Evolutionary conservation across 2,113 vertebrate species (phyloP), one percentile per base, ranked within the genome.

Genomic region (Dryoscopus gambensis): DNA sequence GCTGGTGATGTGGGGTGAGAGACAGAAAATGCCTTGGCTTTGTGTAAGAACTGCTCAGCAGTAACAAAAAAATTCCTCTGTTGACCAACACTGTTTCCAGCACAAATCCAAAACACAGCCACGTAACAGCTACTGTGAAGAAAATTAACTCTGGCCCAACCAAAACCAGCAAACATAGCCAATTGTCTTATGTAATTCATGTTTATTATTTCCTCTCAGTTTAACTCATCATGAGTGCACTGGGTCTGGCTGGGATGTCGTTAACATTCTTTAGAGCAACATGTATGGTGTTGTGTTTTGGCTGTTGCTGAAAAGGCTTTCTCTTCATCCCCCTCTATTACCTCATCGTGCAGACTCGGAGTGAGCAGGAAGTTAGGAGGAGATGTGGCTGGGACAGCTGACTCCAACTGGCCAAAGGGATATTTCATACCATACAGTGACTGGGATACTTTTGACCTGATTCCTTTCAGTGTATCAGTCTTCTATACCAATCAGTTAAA

Each of bases 321-420:
- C 30, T 74, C 6, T 84, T 93, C 49, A 62, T 19, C 10, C 8
- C 10, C 13, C 10, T 70, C 14, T 46, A 5, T 14, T 13, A 40
- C 2, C 4, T 46, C n/a, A 67, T 6, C 11, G 16, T 53, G 10
- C 15, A 47, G 14, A 5, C 2, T 30, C 1, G 4, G 5, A 12
- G 5, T n/a, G 27, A 68, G 13, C 13, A 84, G 47, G 39, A 84
- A n/a, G 23, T 5, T 46, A 18, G 22, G 27, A 67, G 14, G 12
- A 37, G 21, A 44, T 10, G 30, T 12, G 56, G 3, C 11, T 79
- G 25, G 17, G 12, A 73, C 5, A 42, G 20, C 15, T 69, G 65
- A 28, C 8, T 24, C 3, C 9, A 27, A 3, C 1, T 35, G n/a
- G 7, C 10, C 30, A 62, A 49, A 76, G n/a, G 24, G 30, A 31